Evolutionary conservation across 2,888 invertebrate species (phyloP), one percentile per base, ranked within the genome.

Genomic region (Troides aeacus): DNA sequence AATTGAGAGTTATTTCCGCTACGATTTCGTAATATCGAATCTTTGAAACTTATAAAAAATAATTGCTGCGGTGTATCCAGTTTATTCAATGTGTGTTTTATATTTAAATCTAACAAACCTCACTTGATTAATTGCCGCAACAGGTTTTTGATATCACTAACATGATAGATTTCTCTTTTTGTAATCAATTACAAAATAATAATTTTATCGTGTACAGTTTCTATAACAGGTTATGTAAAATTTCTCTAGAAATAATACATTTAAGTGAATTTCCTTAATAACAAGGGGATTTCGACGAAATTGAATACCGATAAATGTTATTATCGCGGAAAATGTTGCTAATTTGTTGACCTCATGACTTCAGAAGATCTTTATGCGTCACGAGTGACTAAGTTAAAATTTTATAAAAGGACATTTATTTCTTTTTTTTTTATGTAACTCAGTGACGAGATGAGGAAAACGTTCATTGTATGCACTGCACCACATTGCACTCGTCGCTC

Each of bases 111-210:
- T 69, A 72, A 50, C 24, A 24, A 73, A 68, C 60, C 61, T 63
- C 62, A 71, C 71, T 75, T 74, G 69, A 74, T 74, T 73, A 73
- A 75, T 75, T 73, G 70, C 30, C 59, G 18, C 24, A 63, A 59
- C 58, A 15, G 46, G 66, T 36, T 46, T 62, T 50, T 39, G 18
- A 21, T 69, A 66, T 64, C 65, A 50, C 56, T 62, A 59, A 62
- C 62, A 39, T 69, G 62, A 53, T 30, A 62, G 65, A 69, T 69
- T 69, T 69, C 69, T 69, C 62, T 69, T 69, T 64, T 64, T 65
- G n/a, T 58, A 58, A 68, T 62, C 62, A 63, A 63, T 30, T 59
- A 42, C 39, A 46, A 39, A 61, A 36, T 56, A 24, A 39, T 57
- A 23, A 30, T 63, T 56, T 67, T 53, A 53, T 57, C 42, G 24